Base-by-base conservation (phyloP, 1,140 invertebrate species). In the Drosophila parabipectinata region DNA sequence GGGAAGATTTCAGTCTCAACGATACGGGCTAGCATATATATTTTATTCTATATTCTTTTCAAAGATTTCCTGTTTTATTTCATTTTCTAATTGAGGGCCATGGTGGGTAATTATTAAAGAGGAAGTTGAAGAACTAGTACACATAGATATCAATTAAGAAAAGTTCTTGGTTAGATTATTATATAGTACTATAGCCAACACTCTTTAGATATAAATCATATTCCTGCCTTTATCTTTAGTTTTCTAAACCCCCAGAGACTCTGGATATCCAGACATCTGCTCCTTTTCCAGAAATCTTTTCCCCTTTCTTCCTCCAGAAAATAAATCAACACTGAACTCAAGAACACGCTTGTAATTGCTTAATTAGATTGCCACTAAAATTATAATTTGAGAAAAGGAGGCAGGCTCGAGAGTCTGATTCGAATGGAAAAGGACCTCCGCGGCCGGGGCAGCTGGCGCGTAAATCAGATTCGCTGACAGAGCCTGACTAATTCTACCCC, bases 381-480 rank as follows among this genome's bases (percentile, higher is more conserved):
- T 79, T 83, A 77, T 87, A 88, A 87, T 89, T 83, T 88, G 60
- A 61, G 80, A 34, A 52, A 67, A 58, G 10, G 26, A 37, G 56
- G 52, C 56, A 28, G 57, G 10, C 45, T 12, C 28, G 52, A 44
- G 52, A 50, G 61, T 39, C 50, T 74, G 56, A 61, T 58, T 67
- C 55, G 24, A 44, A 30, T 8, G 28, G 24, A 15, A 63, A 47
- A 56, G 37, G 58, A 64, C 34, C 59, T 54, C n/a, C 30, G 52
- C 34, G 28, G 55, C 61, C 75, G 72, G 74, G 74, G 83, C 83
- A 66, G 60, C 52, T 78, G 69, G 66, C 62, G 54, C 62, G 71
- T 90, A 90, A 90, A 90, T 90, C 81, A 90, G 81, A 90, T 90
- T 90, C 90, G 85, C 81, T 90, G 85, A 90, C 85, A 90, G 77